A percentile compares a stretch with the other conserved stretches of the same genome.
phyloP scores from a whole-genome alignment of 2,888 invertebrate genomes.

The Ophion slaviceki region DNA sequence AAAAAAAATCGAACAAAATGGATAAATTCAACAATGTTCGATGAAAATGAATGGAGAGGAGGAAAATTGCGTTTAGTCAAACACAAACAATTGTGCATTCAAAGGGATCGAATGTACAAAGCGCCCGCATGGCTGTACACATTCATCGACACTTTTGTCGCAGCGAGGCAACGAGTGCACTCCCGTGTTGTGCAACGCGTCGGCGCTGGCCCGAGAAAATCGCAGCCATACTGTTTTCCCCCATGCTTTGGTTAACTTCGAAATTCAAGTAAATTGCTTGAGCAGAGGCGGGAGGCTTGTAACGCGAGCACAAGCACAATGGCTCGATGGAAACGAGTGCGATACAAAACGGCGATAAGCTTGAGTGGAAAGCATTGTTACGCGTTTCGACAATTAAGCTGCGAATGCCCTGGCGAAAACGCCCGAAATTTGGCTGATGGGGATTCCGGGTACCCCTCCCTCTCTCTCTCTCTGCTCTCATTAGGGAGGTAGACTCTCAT shows the following conservation, averaged over 20 bases:
- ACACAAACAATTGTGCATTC: no score
- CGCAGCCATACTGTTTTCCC: slow-evolving; percentile 17
- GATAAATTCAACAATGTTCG: no score
- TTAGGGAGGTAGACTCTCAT: no score
- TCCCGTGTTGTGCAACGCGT: slow-evolving; percentile 49
- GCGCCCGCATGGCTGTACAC: not conserved
- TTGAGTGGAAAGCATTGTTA: slow-evolving; percentile 63
- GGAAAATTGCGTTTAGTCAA: no score
- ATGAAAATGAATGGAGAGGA: no score
- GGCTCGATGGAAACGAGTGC: not conserved
- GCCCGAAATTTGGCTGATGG: slow-evolving; percentile 15
- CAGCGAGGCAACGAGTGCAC: slow-evolving; percentile 39
- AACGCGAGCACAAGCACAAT: slow-evolving; percentile 32
- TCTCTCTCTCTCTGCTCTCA: no score
- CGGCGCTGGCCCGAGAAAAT: slow-evolving; percentile 43
- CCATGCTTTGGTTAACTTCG: slow-evolving; percentile 18
- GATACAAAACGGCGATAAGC: slow-evolving; percentile 53
- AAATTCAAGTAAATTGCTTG: slow-evolving; percentile 26
- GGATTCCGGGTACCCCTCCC: no score
- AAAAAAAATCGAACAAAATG: no score
- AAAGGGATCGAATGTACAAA: no score
- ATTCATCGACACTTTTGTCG: slow-evolving; percentile 27
- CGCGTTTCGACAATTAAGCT: slow-evolving; percentile 52
- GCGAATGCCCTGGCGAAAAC: slow-evolving; percentile 47
- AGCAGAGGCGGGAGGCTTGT: slow-evolving; percentile 14